Base-by-base conservation (phyloP, 2,113 vertebrate genomes). In the Anarhynchus alexandrinus region DNA sequence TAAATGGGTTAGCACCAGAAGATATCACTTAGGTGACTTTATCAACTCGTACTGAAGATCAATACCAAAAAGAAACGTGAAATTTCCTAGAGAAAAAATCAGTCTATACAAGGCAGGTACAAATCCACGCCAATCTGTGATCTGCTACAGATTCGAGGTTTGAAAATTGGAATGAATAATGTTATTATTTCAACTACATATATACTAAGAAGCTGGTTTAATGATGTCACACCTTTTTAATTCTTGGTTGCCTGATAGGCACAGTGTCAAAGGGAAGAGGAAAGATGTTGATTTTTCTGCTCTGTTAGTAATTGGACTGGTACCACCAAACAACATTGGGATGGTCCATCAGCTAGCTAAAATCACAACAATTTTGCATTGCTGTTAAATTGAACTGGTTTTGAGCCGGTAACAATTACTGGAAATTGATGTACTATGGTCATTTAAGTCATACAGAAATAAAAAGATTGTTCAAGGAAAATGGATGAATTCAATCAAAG, bases 111-210 rank as follows among this genome's bases (percentile, higher is more conserved):
- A 70, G 38, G 22, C 49, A 73, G 45, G 5, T 70, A 66, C 29
- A 89, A 77, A 62, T 62, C 27, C 16, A 58, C 13, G 57, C 17
- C 26, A 38, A 0, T n/a, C 0, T 0, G 16, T 61, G 25, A 45
- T 43, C 26, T 91, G 26, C 55, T 18, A 10, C 30, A 42, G 54
- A 12, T 84, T 55, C 17, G 45, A 19, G 8, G 66, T 81, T 82
- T 77, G 38, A 67, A 90, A 78, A 57, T 18, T 64, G 21, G 14
- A 43, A 67, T 59, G 18, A 74, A 61, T 55, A 66, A 74, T 49
- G 25, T 1, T 13, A 47, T 66, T 86, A 62, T 78, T 94, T 94
- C n/a, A 47, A 18, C 78, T 23, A 12, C 12, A 25, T 34, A 9
- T 42, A 30, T 10, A 36, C 3, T 30, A 81, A 59, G 55, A 73